Evolutionary conservation across 1,140 invertebrate species (phyloP).

Genomic region (Drosophila sproati): DNA sequence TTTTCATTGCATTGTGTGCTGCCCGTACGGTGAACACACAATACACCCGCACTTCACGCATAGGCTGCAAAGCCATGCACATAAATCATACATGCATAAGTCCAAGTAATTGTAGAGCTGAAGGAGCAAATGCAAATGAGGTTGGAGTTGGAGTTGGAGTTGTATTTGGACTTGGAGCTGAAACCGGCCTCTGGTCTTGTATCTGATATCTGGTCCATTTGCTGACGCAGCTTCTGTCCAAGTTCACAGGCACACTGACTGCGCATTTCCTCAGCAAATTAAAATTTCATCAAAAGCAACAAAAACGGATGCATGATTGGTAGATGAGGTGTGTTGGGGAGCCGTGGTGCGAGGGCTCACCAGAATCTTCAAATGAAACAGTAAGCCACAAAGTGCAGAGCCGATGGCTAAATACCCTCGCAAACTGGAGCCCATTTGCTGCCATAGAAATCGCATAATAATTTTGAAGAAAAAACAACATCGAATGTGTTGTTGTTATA

Average conservation of each 20-base stretch:
- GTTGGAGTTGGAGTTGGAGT: slow-evolving; percentile 5
- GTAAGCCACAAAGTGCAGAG: background rate
- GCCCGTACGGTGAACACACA: slow-evolving; percentile 14
- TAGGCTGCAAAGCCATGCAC: slow-evolving; percentile 39
- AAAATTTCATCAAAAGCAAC: slow-evolving; percentile 79
- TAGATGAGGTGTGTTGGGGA: no score
- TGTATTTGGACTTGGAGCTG: slow-evolving; percentile 20
- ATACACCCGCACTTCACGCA: background rate
- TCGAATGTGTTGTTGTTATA: no score
- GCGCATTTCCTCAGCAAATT: slow-evolving; percentile 82
- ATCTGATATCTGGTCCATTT: slow-evolving; percentile 7
- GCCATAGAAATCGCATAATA: no score
- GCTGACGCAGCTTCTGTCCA: slow-evolving; percentile 59
- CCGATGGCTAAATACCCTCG: no score
- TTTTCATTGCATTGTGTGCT: slow-evolving; percentile 9
- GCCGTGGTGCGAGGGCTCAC: background rate
- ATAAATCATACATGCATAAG: slow-evolving; percentile 79
- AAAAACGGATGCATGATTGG: slow-evolving; percentile 59
- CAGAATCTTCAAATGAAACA: background rate
- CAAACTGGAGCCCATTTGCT: no score
- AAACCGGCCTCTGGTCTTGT: background rate
- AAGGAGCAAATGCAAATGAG: background rate
- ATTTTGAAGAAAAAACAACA: no score
- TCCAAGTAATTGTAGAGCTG: slow-evolving; percentile 71
- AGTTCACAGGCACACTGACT: slow-evolving; percentile 72